Evolutionary conservation across 1,140 invertebrate species (phyloP).

Genomic region (Diachasma alloeum): DNA sequence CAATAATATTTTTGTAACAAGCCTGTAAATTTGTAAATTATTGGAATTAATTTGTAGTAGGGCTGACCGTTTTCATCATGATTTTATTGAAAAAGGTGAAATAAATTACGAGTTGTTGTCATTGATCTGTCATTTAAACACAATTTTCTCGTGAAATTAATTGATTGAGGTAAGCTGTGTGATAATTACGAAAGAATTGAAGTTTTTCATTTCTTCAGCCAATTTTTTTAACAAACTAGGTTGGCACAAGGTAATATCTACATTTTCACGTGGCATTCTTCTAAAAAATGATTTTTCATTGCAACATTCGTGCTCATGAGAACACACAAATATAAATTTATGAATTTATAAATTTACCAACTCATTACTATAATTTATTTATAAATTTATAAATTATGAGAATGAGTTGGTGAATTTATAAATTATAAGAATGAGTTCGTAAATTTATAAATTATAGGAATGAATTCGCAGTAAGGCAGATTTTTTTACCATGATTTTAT

Average conservation of each 20-base stretch:
- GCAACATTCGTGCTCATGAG: background rate
- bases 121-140: background rate
- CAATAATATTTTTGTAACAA: background rate
- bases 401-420: background rate
- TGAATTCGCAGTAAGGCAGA: background rate
- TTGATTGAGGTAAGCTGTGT: background rate
- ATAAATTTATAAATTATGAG: too few species aligned
- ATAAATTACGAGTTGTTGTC: background rate
- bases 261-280: background rate
- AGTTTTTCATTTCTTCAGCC: too few species aligned
- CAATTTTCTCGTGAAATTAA: background rate
- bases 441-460: too few species aligned
- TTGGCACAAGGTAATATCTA: slow-evolving; percentile 23
- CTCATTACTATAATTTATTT: background rate
- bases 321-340: too few species aligned
- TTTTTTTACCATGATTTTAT: background rate
- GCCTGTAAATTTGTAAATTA: background rate
- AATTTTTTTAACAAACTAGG: background rate
- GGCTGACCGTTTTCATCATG: too few species aligned
- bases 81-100: too few species aligned
- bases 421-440: background rate
- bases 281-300: background rate
- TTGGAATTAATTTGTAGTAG: background rate
- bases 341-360: background rate
- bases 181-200: too few species aligned